Percentiles rank a stretch among this genome's conserved stretches.
Evolutionary conservation across 2,888 invertebrate species (phyloP).

Genomic region (Danaus chrysippus): DNA sequence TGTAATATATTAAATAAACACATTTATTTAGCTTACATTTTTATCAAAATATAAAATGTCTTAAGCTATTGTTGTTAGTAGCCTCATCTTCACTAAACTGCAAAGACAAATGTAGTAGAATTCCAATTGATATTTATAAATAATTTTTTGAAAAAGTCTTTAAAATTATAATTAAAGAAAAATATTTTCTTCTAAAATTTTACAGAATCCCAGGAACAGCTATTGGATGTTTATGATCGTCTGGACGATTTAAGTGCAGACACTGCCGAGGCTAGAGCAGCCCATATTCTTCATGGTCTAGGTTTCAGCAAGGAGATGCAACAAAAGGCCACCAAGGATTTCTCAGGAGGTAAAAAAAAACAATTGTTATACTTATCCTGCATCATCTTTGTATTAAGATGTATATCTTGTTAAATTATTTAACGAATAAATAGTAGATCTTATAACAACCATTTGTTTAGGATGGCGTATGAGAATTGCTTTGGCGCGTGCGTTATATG

Average conservation of each 20-base stretch:
- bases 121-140: too few relatives aligned
- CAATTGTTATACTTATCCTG: neutral
- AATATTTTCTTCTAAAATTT: neutral
- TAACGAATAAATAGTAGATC: neutral
- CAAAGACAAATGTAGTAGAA: too few relatives aligned
- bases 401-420: neutral
- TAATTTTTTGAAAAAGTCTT: too few relatives aligned
- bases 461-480: conserved; percentile 99
- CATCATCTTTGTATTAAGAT: neutral
- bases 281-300: conserved; percentile 96
- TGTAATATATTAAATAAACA: too few relatives aligned
- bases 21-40: too few relatives aligned
- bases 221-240: conserved; percentile 98
- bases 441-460: conserved; percentile 23
- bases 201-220: conserved; percentile 93
- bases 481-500: conserved; percentile 96
- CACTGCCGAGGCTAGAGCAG: conserved; percentile 96
- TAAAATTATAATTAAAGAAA: too few relatives aligned
- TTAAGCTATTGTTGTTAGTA: too few relatives aligned
- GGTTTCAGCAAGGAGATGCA: conserved; percentile 96
- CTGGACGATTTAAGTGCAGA: conserved; percentile 98
- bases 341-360: conserved; percentile 82
- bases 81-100: too few relatives aligned
- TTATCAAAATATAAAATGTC: too few relatives aligned
- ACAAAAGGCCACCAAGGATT: conserved; percentile 90